phyloP scores from a whole-genome alignment of 23 tunicate species.

The Corella eumyota region DNA sequence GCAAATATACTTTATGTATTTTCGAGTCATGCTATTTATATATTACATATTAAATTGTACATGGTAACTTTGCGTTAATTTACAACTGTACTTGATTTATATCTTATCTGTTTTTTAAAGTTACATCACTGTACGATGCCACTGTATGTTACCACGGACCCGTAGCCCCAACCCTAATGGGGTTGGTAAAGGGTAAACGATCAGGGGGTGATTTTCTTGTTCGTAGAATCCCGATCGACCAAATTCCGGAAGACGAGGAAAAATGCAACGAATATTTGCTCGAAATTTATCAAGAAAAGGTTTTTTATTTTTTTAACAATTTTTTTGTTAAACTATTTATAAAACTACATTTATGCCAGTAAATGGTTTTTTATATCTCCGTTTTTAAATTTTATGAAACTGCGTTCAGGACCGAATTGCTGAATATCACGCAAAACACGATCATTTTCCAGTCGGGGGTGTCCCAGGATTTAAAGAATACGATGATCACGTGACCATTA shows the following conservation, averaged over 20 bases:
- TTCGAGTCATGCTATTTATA: background rate
- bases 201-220: conserved; percentile 47
- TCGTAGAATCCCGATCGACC: conserved; percentile 9
- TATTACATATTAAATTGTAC: background rate
- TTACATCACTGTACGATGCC: conserved; percentile 31
- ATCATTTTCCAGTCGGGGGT: conserved; percentile 26
- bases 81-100: too few relatives aligned
- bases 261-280: conserved; percentile 32
- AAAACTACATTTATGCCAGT: too few relatives aligned
- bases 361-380: too few relatives aligned
- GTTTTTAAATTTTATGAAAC: too few relatives aligned
- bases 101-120: conserved; percentile 6
- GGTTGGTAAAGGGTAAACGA: conserved; percentile 38
- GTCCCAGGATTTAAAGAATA: conserved; percentile 14
- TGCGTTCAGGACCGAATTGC: conserved; percentile 27
- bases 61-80: too few relatives aligned
- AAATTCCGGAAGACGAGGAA: conserved; percentile 61
- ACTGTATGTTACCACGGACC: conserved; percentile 55
- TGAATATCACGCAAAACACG: conserved; percentile 29
- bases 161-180: conserved; percentile 30
- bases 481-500: conserved; percentile 7
- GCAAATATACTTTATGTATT: background rate
- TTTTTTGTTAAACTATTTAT: background rate
- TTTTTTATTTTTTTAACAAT: conserved; percentile 3
- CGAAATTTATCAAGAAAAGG: conserved; percentile 41